Evolutionary conservation across 2,797 vertebrate genomes (phyloP).

Genomic region (Macropodus opercularis): DNA sequence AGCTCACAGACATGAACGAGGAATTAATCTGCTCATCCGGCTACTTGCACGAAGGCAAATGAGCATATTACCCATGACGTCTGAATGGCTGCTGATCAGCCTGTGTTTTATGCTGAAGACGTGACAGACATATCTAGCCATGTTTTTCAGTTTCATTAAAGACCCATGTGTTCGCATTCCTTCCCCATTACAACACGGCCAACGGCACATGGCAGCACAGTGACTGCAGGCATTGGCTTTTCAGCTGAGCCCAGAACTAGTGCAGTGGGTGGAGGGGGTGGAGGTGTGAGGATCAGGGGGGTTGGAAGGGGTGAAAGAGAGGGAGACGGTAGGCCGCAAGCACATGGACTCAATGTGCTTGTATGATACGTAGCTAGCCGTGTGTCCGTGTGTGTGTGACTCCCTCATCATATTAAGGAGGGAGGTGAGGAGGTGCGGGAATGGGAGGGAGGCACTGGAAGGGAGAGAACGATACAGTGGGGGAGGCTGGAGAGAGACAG

Average conservation of each 20-base stretch:
- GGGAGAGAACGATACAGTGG: slow-evolving; percentile 63
- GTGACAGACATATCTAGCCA: background rate
- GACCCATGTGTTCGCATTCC: slow-evolving; percentile 68
- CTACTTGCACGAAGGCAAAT: slow-evolving; percentile 13
- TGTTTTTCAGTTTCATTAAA: slow-evolving; percentile 49
- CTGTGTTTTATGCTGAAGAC: slow-evolving; percentile 28
- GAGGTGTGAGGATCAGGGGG: slow-evolving; percentile 45
- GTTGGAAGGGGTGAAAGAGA: slow-evolving; percentile 31
- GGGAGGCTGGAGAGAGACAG: slow-evolving; percentile 59
- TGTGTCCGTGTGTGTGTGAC: slow-evolving; percentile 38
- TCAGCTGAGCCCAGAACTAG: slow-evolving; percentile 78
- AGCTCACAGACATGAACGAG: background rate
- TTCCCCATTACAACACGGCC: slow-evolving; percentile 73
- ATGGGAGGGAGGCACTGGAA: slow-evolving; percentile 34
- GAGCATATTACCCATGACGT: slow-evolving; percentile 5
- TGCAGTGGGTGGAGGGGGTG: slow-evolving; percentile 55
- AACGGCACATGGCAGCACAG: slow-evolving; percentile 77
- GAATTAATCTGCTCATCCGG: background rate
- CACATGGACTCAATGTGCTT: slow-evolving; percentile 46
- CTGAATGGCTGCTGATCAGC: slow-evolving; percentile 6
- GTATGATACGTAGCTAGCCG: slow-evolving; percentile 60
- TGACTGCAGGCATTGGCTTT: slow-evolving; percentile 75
- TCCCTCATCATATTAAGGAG: slow-evolving; percentile 60
- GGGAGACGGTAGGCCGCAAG: slow-evolving; percentile 53
- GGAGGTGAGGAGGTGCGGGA: slow-evolving; percentile 53